Evolutionary conservation across 2,888 invertebrate species (phyloP), one percentile per base, ranked within the genome.

Genomic region (Agrypnus murinus): DNA sequence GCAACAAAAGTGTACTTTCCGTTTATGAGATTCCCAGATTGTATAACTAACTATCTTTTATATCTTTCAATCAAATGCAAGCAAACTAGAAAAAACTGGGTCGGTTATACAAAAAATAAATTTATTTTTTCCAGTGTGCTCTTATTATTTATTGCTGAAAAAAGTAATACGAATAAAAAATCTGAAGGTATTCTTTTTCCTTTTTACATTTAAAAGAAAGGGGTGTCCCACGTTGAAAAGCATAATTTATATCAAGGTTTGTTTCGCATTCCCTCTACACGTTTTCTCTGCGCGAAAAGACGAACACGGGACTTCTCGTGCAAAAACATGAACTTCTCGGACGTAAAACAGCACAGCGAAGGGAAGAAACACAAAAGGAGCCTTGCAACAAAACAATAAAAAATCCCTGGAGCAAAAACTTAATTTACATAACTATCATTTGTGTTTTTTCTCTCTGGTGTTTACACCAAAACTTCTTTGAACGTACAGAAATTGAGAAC

Each of bases 361-460:
- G 45, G 45, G 32, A 31, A 43, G 32, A 45, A 59, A 38, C 45
- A 59, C 32, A 32, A 32, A 59, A 45, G 45, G 43, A 59, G 45
- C 45, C n/a, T 59, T 59, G 32, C 45, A 59, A 19, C 43, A 45
- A 59, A 57, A 59, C 31, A 59, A 59, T 25, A 59, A 59, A 59
- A 59, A 59, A 45, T 17, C 19, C n/a, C 43, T 10, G 8, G 15
- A 10, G 31, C 15, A 32, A 31, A 12, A 32, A 59, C 59, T 45
- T 59, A 59, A 59, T 59, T 59, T 45, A 32, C 45, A 59, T 45
- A 59, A 59, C 59, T 45, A 59, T 59, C 45, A 59, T 45, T 59
- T 59, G 31, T 17, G 15, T 43, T 45, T 59, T 45, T 43, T 48
- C 14, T 58, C 12, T 14, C 45, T 17, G n/a, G 32, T 45, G 45